Percentiles rank a stretch among this genome's conserved stretches.
phyloP scores from a whole-genome alignment of 2,888 invertebrate species.

The Dorcus hopei region DNA sequence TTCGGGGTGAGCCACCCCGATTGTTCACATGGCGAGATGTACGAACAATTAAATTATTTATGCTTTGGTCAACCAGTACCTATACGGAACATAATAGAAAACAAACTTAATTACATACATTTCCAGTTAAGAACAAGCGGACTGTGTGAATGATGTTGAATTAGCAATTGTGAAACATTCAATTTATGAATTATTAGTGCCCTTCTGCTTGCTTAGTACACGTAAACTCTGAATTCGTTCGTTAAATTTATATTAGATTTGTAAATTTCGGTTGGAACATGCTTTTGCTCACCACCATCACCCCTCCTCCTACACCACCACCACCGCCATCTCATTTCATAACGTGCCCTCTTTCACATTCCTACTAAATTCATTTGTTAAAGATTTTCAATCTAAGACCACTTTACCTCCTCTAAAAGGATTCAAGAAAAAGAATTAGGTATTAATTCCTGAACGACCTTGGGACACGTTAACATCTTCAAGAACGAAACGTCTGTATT shows the following conservation, averaged over 20 bases:
- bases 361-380: too few relatives aligned
- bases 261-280: constrained; percentile 29
- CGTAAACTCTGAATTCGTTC: constrained; percentile 22
- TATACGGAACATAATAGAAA: constrained; percentile 51
- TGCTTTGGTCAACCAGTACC: constrained; percentile 42
- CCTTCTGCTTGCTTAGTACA: constrained; percentile 22
- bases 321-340: constrained; percentile 10
- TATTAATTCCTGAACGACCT: too few relatives aligned
- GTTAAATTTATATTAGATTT: constrained; percentile 48
- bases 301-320: too few relatives aligned
- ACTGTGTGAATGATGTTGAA: constrained; percentile 47
- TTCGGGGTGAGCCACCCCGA: constrained; percentile 8
- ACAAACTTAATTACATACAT: constrained; percentile 51
- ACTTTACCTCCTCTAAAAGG: too few relatives aligned
- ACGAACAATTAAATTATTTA: constrained; percentile 48
- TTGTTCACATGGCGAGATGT: constrained; percentile 32
- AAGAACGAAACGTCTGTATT: too few relatives aligned
- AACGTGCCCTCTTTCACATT: not conserved
- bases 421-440: too few relatives aligned
- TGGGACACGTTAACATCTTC: too few relatives aligned
- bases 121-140: constrained; percentile 47
- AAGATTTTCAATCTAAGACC: too few relatives aligned
- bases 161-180: constrained; percentile 51
- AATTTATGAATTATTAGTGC: constrained; percentile 51
- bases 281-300: too few relatives aligned